Conservation (phyloP, 1,140 invertebrate genomes). For the Aphelenchoides besseyi region DNA sequence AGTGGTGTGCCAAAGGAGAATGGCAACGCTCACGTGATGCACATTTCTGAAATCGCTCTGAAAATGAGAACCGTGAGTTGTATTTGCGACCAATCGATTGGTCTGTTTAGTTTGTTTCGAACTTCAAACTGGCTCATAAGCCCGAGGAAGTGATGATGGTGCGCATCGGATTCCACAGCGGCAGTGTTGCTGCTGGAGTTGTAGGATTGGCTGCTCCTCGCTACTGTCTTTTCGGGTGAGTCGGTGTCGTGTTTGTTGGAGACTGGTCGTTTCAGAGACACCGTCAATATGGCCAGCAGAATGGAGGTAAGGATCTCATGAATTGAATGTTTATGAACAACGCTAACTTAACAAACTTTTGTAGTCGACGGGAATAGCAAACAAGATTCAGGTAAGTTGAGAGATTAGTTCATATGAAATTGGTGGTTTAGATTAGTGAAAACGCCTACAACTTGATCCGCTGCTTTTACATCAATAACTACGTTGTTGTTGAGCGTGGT, state of each 20-base stretch:
- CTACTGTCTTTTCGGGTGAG: constrained; percentile 76
- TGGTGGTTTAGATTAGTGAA: constrained; percentile 55
- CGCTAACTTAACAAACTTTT: neutral
- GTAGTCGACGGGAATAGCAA: constrained; percentile 46
- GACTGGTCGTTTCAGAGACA: constrained; percentile 32
- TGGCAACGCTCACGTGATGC: constrained; percentile 68
- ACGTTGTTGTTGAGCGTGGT: constrained; percentile 48
- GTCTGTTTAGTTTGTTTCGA: constrained; percentile 73
- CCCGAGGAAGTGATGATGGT: constrained; percentile 81
- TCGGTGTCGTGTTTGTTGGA: constrained; percentile 62
- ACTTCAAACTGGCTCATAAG: constrained; percentile 84
- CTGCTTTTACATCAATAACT: constrained; percentile 56
- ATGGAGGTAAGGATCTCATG: constrained; percentile 58
- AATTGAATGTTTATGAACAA: neutral
- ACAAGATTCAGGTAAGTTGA: constrained; percentile 55
- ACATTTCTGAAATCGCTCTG: constrained; percentile 78
- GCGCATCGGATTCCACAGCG: constrained; percentile 88
- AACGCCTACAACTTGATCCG: constrained; percentile 52
- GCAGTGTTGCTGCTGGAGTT: constrained; percentile 80
- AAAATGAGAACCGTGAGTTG: constrained; percentile 67
- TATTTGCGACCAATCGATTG: neutral
- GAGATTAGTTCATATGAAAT: neutral
- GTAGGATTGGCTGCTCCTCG: constrained; percentile 86
- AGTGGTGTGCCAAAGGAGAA: constrained; percentile 75
- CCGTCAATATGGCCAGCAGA: constrained; percentile 59